These are phyloP conservation scores for Habroteleia sp. DNA, from an alignment of 2,888 invertebrate species.

Conservation along the genomic window DNA sequence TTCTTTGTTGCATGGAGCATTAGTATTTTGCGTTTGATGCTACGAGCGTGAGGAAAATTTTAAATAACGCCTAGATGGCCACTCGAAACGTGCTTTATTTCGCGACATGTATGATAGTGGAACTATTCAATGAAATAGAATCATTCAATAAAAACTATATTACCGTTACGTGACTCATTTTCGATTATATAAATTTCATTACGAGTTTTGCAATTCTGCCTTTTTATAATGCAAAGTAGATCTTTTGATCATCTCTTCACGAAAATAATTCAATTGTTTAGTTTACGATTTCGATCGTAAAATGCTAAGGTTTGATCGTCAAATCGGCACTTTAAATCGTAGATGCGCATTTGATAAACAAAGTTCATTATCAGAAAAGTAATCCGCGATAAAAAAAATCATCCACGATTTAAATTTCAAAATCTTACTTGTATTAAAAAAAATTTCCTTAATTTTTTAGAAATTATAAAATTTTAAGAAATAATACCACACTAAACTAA, in stretches of 20 bases:
- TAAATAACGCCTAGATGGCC: constrained; percentile 43
- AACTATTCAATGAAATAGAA: constrained; percentile 46
- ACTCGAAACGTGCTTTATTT: constrained; percentile 54
- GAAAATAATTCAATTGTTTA: constrained; percentile 1
- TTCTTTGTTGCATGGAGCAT: constrained; percentile 50
- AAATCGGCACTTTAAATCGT: background rate
- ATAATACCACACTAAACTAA: too few species aligned
- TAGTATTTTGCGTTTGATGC: constrained; percentile 61
- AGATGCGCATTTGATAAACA: background rate
- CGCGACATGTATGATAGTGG: constrained; percentile 31
- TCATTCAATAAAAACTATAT: constrained; percentile 54
- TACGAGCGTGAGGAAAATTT: constrained; percentile 50
- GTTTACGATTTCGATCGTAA: background rate
- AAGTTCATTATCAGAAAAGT: background rate
- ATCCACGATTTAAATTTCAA: too few species aligned
- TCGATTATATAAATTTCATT: constrained; percentile 15
- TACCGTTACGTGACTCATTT: constrained; percentile 36
- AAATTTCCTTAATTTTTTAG: too few species aligned
- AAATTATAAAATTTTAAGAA: too few species aligned
- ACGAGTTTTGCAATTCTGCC: background rate
- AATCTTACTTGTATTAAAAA: too few species aligned
- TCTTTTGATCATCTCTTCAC: background rate
- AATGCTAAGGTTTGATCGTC: constrained; percentile 3
- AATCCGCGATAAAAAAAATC: too few species aligned
- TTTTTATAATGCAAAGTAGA: background rate